Percentiles rank a stretch among this genome's conserved stretches.
Conservation (phyloP, 2,797 vertebrate genomes). For the Stomatorhinus walkeri region DNA sequence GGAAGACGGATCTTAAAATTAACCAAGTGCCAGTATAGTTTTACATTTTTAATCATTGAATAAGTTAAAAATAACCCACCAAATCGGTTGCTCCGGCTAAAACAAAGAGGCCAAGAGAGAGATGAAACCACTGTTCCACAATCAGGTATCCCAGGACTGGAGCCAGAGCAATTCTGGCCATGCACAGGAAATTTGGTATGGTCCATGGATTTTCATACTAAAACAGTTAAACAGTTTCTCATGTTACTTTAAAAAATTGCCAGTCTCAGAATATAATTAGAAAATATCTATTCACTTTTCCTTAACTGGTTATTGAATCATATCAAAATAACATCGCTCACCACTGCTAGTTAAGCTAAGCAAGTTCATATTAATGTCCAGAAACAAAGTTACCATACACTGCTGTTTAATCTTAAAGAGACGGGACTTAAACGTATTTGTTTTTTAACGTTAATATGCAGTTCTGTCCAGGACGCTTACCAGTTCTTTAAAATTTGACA, state of each 20-base stretch:
- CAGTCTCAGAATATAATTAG: background rate
- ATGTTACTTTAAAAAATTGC: background rate
- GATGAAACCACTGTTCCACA: conserved; percentile 78
- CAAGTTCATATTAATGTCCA: background rate
- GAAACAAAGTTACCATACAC: conserved; percentile 17
- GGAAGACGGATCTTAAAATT: background rate
- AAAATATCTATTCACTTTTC: background rate
- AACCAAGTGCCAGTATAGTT: background rate
- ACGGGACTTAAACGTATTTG: background rate
- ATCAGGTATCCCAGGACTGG: conserved; percentile 86
- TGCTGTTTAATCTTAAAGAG: background rate
- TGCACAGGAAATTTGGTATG: conserved; percentile 84
- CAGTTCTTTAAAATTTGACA: conserved; percentile 67
- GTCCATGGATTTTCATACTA: conserved; percentile 99
- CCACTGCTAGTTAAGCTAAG: background rate
- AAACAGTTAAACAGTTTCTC: conserved; percentile 18
- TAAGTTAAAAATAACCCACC: conserved; percentile 57
- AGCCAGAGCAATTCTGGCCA: conserved; percentile 82
- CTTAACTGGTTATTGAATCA: background rate
- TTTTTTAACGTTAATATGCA: background rate
- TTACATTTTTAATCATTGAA: background rate
- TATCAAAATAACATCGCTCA: background rate
- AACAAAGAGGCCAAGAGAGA: conserved; percentile 81
- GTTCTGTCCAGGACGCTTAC: conserved; percentile 43
- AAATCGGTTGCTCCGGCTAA: conserved; percentile 87